Evolutionary conservation across 1,140 invertebrate genomes (phyloP).

Genomic region (Ceratoteleas bidentatus): DNA sequence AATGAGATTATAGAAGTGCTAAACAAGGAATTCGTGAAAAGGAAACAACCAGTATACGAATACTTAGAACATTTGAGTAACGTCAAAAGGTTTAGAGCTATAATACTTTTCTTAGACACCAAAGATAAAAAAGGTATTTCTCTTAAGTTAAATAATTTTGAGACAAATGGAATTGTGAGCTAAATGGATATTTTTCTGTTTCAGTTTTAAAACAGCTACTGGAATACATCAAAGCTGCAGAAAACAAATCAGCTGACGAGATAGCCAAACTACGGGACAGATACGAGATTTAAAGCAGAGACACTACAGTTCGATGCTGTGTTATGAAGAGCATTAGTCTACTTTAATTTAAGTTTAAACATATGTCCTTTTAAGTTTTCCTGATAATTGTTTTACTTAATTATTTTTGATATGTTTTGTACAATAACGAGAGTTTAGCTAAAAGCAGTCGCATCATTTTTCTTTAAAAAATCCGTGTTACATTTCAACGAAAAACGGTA

Average conservation of each 20-base stretch:
- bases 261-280: conserved; percentile 3
- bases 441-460: too few relatives aligned
- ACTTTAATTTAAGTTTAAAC: too few relatives aligned
- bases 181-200: conserved; percentile 14
- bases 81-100: conserved; percentile 78
- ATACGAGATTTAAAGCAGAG: conserved; percentile 22
- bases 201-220: conserved; percentile 33
- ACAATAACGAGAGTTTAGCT: too few relatives aligned
- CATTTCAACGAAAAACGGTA: too few relatives aligned
- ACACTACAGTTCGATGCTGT: neutral
- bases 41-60: conserved; percentile 70
- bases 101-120: conserved; percentile 78
- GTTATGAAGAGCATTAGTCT: neutral
- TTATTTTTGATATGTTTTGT: neutral
- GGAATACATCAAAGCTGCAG: conserved; percentile 5
- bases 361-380: too few relatives aligned
- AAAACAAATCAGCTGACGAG: conserved; percentile 23
- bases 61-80: conserved; percentile 75
- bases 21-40: conserved; percentile 74
- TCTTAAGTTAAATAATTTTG: neutral
- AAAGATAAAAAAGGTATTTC: conserved; percentile 76
- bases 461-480: too few relatives aligned
- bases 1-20: conserved; percentile 82
- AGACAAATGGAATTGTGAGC: conserved; percentile 20
- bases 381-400: neutral